Evolutionary conservation across 2,888 invertebrate genomes (phyloP).

Genomic region (Pardosa pseudoannulata): DNA sequence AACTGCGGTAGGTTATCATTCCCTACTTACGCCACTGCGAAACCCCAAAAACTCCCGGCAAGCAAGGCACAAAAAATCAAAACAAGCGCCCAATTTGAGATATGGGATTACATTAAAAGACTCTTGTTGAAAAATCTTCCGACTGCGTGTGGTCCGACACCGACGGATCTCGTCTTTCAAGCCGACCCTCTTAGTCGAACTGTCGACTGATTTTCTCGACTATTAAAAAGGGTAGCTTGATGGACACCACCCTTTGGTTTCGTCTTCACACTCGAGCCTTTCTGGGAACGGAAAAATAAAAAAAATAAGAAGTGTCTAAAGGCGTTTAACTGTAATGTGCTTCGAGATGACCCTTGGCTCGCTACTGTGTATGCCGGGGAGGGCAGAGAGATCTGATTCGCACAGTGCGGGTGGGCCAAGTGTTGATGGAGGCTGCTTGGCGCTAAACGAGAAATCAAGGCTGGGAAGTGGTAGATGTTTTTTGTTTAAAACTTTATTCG

Average conservation of each 20-base stretch:
- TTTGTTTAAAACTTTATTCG: not conserved
- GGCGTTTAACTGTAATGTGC: not conserved
- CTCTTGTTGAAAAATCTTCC: conserved; percentile 49
- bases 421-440: not conserved
- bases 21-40: conserved; percentile 29
- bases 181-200: conserved; percentile 41
- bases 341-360: not conserved
- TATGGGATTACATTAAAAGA: conserved; percentile 64
- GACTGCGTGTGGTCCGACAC: conserved; percentile 42
- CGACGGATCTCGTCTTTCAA: conserved; percentile 51
- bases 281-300: too few relatives aligned
- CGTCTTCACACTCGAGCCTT: not conserved
- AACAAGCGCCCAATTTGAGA: conserved; percentile 44
- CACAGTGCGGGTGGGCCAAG: not conserved
- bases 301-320: conserved; percentile 43
- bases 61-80: not conserved
- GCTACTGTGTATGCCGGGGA: not conserved
- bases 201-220: conserved; percentile 51
- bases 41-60: too few relatives aligned
- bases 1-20: conserved; percentile 68
- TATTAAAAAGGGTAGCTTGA: conserved; percentile 33
- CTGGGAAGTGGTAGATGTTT: not conserved
- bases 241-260: conserved; percentile 30
- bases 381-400: not conserved
- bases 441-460: not conserved